These are phyloP conservation scores for Chrysina gloriosa DNA, from an alignment of 2,888 invertebrate species.

Conservation along the genomic window DNA sequence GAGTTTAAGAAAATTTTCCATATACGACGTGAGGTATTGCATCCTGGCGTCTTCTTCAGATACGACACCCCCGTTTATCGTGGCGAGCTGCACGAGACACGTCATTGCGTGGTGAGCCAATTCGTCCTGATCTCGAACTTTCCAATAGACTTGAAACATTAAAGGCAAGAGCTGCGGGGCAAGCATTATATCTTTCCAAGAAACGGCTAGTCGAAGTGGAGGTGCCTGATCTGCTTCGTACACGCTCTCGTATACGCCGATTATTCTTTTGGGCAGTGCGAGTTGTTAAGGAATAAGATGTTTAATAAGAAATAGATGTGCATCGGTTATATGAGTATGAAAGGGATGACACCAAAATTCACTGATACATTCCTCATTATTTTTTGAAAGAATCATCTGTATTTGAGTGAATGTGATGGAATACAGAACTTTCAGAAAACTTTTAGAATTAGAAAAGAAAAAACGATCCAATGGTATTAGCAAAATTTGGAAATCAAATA, in stretches of 20 bases:
- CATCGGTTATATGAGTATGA: not conserved
- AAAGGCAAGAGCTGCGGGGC: conserved; percentile 80
- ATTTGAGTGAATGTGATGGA: no score
- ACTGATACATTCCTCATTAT: no score
- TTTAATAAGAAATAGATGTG: no score
- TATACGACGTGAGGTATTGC: conserved; percentile 71
- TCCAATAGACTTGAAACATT: conserved; percentile 86
- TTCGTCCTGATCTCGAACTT: conserved; percentile 80
- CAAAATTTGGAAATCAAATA: no score
- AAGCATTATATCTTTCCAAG: conserved; percentile 83
- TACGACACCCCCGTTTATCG: conserved; percentile 73
- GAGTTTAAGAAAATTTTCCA: conserved; percentile 72
- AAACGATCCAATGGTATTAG: no score
- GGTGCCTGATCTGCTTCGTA: conserved; percentile 75
- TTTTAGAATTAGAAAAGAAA: no score
- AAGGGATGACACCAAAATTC: no score
- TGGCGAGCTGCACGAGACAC: conserved; percentile 85
- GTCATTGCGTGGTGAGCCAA: conserved; percentile 82
- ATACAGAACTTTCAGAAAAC: no score
- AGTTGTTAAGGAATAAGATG: conserved; percentile 39
- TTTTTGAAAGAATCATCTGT: no score
- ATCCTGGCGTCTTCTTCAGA: conserved; percentile 65
- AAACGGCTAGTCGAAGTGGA: conserved; percentile 70
- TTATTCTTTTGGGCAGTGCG: conserved; percentile 74
- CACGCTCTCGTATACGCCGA: conserved; percentile 77